Evolutionary conservation across 2,113 vertebrate species (phyloP), one percentile per base, ranked within the genome.

Genomic region (Chelonoidis abingdonii): DNA sequence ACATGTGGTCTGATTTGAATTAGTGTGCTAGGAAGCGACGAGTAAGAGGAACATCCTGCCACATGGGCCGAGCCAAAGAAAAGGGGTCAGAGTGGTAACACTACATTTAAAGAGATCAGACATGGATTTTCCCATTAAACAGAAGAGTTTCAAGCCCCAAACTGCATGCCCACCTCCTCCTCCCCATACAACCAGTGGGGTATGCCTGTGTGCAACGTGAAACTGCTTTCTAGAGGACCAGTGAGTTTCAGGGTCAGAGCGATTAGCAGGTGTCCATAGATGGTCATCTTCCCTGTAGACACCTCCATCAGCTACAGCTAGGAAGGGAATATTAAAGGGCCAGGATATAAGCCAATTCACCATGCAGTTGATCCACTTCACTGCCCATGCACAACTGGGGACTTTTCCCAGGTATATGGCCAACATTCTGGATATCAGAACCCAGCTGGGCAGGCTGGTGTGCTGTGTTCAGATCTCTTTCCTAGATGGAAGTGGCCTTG

Each of bases 151-250:
- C 11, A 83, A 84, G 83, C 19, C 62, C 62, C 6, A 62, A 89
- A 79, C 35, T 38, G 44, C 80, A 85, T 80, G 44, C 35, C 76
- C 62, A 17, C 2, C 13, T 31, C 50, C 49, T 82, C 52, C 62
- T 83, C 12, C 31, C 57, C 47, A n/a, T 47, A 35, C 14, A 89
- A 57, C 25, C 22, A 59, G 72, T 17, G 0, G 27, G 3, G 21
- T 17, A 3, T 0, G 1, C 9, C 10, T 80, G 38, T 16, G 0
- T 0, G 9, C 1, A 11, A 27, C 8, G 12, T 44, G 24, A 76
- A 76, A 25, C 38, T 76, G 41, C 75, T 76, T 76, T 27, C 41
- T 76, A 27, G 38, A 76, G 41, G 21, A 76, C 12, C 41, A 47
- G 41, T 11, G 38, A 69, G 65, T 65, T 62, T 65, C 31, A 65